Base-by-base conservation (phyloP, 2,797 vertebrate species). In the Enteromius anoplus region DNA sequence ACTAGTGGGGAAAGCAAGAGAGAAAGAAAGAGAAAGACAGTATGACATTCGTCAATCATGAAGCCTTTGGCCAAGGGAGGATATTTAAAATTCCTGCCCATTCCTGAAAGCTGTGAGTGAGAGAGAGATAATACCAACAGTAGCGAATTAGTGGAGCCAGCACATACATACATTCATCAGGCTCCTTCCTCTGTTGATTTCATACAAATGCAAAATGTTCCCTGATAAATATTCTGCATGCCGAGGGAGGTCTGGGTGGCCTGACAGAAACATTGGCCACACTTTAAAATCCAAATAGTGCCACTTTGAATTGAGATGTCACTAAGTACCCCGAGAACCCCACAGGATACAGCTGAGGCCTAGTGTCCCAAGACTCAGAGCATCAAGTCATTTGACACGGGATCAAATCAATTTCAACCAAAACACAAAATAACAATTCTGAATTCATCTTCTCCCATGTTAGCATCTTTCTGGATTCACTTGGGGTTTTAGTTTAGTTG, bases 91-190 rank as follows among this genome's bases (percentile, higher is more conserved):
- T 87, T 86, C 87, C 15, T 70, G 81, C 47, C 77, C 29, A 53
- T 75, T 82, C 80, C 66, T 55, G 45, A 76, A 83, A 76, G 51
- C 75, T 81, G 58, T 45, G 79, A 21, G 51, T 9, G 51, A 21
- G 58, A 58, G 47, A 65, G 47, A 68, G 51, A 78, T 55, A 85
- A 78, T 72, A 82, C 80, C 81, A 79, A 82, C 45, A 84, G 78
- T 68, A 53, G 78, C 75, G 88, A 86, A 88, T 88, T 66, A 88
- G 85, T 60, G 58, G 68, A 75, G 53, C 81, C 78, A 77, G 58
- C 73, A 53, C 85, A 84, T 82, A 82, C 86, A 89, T 86, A 69
- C 84, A 88, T 88, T 87, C 79, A 86, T 85, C 83, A 87, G 65
- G 80, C 17, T 71, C 73, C 80, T 49, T 79, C 66, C 80, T 83